Percentiles rank a stretch among this genome's conserved stretches.
These are phyloP conservation scores for Cherax destructor DNA, from an alignment of 1,140 invertebrate genomes.

Conservation along the genomic window DNA sequence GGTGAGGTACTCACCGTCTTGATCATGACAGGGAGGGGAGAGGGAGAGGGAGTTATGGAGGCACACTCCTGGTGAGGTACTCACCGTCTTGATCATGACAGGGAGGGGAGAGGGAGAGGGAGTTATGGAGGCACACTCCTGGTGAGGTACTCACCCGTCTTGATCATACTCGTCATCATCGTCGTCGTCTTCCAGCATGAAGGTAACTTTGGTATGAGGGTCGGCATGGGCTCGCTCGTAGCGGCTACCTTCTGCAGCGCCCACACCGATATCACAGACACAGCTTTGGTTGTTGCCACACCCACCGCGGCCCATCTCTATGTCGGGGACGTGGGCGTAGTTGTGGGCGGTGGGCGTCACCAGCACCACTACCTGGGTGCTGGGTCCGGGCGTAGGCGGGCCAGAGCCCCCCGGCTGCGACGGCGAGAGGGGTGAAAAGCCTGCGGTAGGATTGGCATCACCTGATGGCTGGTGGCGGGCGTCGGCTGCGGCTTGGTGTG, in stretches of 20 bases:
- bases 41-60: too few relatives aligned
- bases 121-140: too few relatives aligned
- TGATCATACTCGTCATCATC: constrained; percentile 55
- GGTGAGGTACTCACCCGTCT: constrained; percentile 20
- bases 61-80: too few relatives aligned
- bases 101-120: too few relatives aligned
- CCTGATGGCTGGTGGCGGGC: too few relatives aligned
- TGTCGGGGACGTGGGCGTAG: constrained; percentile 26
- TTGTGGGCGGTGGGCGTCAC: constrained; percentile 22
- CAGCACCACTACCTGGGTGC: constrained; percentile 19
- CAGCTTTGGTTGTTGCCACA: constrained; percentile 46
- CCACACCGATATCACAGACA: constrained; percentile 50
- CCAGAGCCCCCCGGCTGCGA: constrained; percentile 57
- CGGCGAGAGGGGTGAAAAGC: constrained; percentile 56
- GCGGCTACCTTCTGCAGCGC: not conserved
- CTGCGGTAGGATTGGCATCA: constrained; percentile 15
- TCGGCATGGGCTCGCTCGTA: constrained; percentile 22
- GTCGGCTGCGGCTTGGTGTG: constrained; percentile 8
- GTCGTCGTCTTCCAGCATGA: constrained; percentile 52
- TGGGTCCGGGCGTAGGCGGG: constrained; percentile 47
- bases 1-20: too few relatives aligned
- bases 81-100: constrained; percentile 36
- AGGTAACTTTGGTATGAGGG: constrained; percentile 61
- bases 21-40: not conserved
- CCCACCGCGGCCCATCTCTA: constrained; percentile 3